Evolutionary conservation across 2,797 vertebrate species (phyloP).

Genomic region (Tangara arthus): DNA sequence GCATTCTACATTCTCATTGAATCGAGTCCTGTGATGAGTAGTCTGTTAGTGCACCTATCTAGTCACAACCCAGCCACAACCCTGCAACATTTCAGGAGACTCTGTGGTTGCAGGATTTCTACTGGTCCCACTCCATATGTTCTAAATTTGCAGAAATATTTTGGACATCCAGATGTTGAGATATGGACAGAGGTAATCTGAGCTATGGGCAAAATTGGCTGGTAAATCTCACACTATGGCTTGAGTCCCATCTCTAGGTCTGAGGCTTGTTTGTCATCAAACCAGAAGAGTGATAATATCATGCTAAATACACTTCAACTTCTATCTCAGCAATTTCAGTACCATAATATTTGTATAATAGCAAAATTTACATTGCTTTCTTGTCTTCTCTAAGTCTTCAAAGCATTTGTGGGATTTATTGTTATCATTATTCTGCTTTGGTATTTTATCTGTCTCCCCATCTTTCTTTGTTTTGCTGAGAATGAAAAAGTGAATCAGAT

Average conservation of each 20-base stretch:
- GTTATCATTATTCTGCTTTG: not conserved
- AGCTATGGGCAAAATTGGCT: not conserved
- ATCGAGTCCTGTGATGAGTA: not conserved
- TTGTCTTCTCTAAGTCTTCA: not conserved
- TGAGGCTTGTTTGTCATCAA: constrained; percentile 29
- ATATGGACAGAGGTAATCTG: not conserved
- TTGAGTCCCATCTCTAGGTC: not conserved
- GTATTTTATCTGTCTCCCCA: constrained; percentile 40
- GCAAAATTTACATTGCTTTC: constrained; percentile 43
- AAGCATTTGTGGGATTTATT: constrained; percentile 23
- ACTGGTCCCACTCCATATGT: not conserved
- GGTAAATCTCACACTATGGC: not conserved
- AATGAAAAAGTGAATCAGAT: constrained; percentile 28
- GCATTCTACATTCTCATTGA: not conserved
- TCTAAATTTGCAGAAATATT: constrained; percentile 13
- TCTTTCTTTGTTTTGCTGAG: constrained; percentile 33
- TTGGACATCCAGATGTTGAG: not conserved
- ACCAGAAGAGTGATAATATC: not conserved
- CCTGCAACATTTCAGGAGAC: not conserved
- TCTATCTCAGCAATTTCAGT: constrained; percentile 39
- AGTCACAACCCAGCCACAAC: not conserved
- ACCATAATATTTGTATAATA: constrained; percentile 44
- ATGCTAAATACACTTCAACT: constrained; percentile 11
- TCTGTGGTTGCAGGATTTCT: not conserved
- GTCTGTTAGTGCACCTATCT: not conserved